Evolutionary conservation across 2,113 vertebrate species (phyloP).

Genomic region (Anseranas semipalmata): DNA sequence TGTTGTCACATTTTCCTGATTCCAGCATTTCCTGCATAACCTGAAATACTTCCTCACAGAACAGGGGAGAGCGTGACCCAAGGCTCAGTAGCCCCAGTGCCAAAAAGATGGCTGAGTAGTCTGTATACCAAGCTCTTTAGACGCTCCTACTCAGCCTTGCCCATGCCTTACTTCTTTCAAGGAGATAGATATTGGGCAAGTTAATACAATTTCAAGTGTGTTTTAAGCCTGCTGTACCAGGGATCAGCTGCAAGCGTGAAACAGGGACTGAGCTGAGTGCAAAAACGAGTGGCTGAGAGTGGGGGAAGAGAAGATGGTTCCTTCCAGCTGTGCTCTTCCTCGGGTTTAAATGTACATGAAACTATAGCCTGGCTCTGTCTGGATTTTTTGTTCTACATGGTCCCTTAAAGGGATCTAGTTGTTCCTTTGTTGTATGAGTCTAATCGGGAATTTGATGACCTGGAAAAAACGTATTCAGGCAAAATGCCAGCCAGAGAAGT

Average conservation of each 20-base stretch:
- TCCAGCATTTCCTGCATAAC: not conserved
- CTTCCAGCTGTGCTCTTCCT: not conserved
- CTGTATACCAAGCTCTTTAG: not conserved
- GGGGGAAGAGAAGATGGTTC: not conserved
- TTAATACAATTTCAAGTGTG: not conserved
- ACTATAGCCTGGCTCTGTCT: not conserved
- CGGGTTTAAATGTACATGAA: not conserved
- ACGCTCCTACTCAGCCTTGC: not conserved
- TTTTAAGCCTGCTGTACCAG: not conserved
- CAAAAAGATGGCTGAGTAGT: not conserved
- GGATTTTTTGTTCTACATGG: not conserved
- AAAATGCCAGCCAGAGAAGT: conserved; percentile 43
- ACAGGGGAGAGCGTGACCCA: not conserved
- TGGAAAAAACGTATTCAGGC: conserved; percentile 46
- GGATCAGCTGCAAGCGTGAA: not conserved
- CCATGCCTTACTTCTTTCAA: not conserved
- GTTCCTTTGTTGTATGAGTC: not conserved
- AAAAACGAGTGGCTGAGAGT: not conserved
- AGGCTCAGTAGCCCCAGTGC: not conserved
- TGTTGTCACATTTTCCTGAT: not conserved
- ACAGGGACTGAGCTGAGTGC: fast-evolving
- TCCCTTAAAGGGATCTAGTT: conserved; percentile 8
- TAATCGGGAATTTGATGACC: conserved; percentile 49
- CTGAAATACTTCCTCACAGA: not conserved
- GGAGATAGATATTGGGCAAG: not conserved